Evolutionary conservation across 2,888 invertebrate genomes (phyloP), one percentile per base, ranked within the genome.

Genomic region (Argyresthia goedartella): DNA sequence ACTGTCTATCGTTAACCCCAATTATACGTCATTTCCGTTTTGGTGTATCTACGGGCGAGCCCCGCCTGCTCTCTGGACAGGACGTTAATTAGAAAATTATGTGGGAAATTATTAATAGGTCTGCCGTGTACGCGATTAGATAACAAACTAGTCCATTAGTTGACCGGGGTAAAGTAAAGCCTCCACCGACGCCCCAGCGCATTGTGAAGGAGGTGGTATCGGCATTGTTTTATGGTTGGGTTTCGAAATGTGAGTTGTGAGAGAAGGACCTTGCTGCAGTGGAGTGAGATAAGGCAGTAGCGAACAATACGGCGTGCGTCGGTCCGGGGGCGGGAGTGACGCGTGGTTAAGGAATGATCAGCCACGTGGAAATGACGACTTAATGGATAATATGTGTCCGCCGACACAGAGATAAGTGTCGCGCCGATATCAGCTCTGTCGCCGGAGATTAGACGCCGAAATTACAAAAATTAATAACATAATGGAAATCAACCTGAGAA

Each of bases 321-420:
- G 25, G 25, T 63, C 65, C 73, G 78, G 74, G 78, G 80, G 82
- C 82, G 80, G 76, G 70, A 70, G 70, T 75, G 81, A 84, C 77
- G 81, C 78, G 80, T 79, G 81, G 79, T 81, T 84, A 81, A 85
- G 70, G 81, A 85, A 85, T 85, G 80, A 82, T 77, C 84, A 82
- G 68, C 81, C 68, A 73, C 63, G 79, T 85, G 84, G 84, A 86
- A 86, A 85, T 85, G 85, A 85, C 82, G 86, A 84, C 81, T 85
- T 86, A 86, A 86, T 86, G 86, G 85, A 86, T 85, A 81, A 86
- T 81, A 77, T 81, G 75, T 86, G 86, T 86, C 79, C 75, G 70
- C 72, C 76, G 82, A 82, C 81, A 81, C 75, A 73, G 69, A 81
- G 85, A 85, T 85, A 85, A 85, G 81, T 85, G 86, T 84, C 82